A percentile compares a stretch with the other conserved stretches of the same genome.
These are phyloP conservation scores for Merodon equestris DNA, from an alignment of 2,888 invertebrate species.

Conservation along the genomic window DNA sequence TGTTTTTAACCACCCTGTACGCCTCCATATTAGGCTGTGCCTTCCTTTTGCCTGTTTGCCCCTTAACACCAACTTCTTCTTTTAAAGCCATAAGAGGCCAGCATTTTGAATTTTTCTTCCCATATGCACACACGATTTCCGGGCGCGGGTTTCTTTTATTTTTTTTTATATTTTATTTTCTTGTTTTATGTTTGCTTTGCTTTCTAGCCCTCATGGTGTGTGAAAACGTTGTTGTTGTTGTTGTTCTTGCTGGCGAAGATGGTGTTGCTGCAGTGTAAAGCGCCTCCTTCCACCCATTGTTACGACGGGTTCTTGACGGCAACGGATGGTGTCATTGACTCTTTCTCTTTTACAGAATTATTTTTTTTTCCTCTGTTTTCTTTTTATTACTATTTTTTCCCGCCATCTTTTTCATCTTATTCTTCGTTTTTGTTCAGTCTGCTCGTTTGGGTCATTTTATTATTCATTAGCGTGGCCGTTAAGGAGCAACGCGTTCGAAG, in stretches of 20 bases:
- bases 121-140: constrained; percentile 59
- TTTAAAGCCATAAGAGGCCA: constrained; percentile 38
- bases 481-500: constrained; percentile 25
- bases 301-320: constrained; percentile 47
- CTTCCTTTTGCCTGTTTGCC: constrained; percentile 26
- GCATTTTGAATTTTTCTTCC: constrained; percentile 60
- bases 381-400: constrained; percentile 26
- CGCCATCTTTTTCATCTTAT: constrained; percentile 50
- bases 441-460: constrained; percentile 52
- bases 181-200: constrained; percentile 19
- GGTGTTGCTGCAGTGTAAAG: constrained; percentile 31
- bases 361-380: constrained; percentile 21
- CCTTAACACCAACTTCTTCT: not conserved
- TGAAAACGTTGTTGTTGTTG: constrained; percentile 41
- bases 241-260: constrained; percentile 22
- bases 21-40: constrained; percentile 56
- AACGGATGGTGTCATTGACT: constrained; percentile 61
- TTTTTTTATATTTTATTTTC: too few species aligned
- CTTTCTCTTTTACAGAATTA: constrained; percentile 56
- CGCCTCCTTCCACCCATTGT: constrained; percentile 56
- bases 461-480: constrained; percentile 57
- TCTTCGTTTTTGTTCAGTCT: constrained; percentile 7
- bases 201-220: constrained; percentile 25
- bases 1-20: constrained; percentile 54
- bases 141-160: constrained; percentile 36